phyloP scores from a whole-genome alignment of 2,113 vertebrate genomes.

The Rhegmatorhina hoffmannsi region DNA sequence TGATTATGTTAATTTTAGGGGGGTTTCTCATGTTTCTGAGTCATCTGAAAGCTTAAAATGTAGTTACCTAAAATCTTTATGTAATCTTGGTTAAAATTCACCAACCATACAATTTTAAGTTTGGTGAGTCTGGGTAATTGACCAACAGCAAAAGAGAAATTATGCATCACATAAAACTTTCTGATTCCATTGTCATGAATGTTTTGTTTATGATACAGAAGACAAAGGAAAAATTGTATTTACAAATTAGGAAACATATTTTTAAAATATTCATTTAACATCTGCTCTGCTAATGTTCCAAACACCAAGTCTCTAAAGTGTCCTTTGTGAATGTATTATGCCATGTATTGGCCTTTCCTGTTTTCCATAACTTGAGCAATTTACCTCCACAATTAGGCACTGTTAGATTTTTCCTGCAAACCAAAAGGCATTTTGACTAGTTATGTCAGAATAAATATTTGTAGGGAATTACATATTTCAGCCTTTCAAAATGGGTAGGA shows the following conservation, averaged over 20 bases:
- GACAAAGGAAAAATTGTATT: neutral
- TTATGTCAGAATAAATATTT: constrained; percentile 2
- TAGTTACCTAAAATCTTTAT: neutral
- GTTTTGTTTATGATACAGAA: constrained; percentile 6
- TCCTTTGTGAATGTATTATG: neutral
- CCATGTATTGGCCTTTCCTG: neutral
- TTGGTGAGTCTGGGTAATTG: neutral
- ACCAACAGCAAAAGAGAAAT: neutral
- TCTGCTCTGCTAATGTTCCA: constrained; percentile 29
- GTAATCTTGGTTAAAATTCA: neutral
- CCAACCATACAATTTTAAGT: neutral
- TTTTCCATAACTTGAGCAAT: neutral
- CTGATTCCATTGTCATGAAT: neutral
- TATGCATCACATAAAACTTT: neutral
- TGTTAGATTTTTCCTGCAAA: constrained; percentile 16
- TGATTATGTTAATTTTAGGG: neutral
- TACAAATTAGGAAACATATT: constrained; percentile 15
- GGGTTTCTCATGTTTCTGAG: neutral
- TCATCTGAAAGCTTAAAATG: neutral
- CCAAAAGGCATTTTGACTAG: constrained; percentile 19
- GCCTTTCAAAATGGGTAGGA: neutral
- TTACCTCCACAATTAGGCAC: neutral
- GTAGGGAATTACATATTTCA: neutral
- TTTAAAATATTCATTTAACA: constrained; percentile 31
- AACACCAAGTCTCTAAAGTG: neutral